phyloP scores from a whole-genome alignment of 2,113 vertebrate genomes.

The Cyphomyrus plagiostoma region DNA sequence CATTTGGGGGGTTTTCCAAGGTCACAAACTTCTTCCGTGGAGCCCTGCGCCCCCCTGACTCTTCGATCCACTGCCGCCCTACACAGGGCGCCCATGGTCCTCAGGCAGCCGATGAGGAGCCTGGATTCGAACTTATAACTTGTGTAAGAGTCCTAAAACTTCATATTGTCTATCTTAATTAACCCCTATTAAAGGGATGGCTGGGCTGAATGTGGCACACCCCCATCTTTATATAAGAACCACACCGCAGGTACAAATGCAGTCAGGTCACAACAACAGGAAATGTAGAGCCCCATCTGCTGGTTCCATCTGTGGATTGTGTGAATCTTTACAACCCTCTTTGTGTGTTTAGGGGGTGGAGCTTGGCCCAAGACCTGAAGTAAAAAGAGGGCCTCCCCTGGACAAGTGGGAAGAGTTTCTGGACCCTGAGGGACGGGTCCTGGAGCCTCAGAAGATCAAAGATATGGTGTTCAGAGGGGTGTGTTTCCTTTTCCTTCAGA shows the following conservation, averaged over 20 bases:
- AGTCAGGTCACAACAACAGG: neutral
- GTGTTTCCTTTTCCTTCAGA: neutral
- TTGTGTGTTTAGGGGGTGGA: slow-evolving; percentile 57
- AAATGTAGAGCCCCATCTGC: neutral
- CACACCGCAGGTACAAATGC: neutral
- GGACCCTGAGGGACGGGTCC: slow-evolving; percentile 70
- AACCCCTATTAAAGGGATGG: neutral
- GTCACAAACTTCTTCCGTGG: slow-evolving; percentile 86
- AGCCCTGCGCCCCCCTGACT: slow-evolving; percentile 72
- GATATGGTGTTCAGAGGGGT: slow-evolving; percentile 80
- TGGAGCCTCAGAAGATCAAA: slow-evolving; percentile 60
- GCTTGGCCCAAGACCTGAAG: slow-evolving; percentile 66
- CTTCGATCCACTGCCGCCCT: slow-evolving; percentile 33
- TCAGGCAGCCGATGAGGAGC: slow-evolving; percentile 66
- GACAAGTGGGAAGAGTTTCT: slow-evolving; percentile 69
- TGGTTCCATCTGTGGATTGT: neutral
- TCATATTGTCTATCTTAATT: neutral
- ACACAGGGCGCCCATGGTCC: slow-evolving; percentile 31
- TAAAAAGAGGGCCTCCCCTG: slow-evolving; percentile 65
- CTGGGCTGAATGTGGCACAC: neutral
- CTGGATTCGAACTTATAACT: slow-evolving; percentile 83
- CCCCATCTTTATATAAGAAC: neutral
- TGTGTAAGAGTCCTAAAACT: slow-evolving; percentile 62
- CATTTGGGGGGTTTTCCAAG: slow-evolving; percentile 83
- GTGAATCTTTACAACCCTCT: neutral